Evolutionary conservation across 2,888 invertebrate species (phyloP), one percentile per base, ranked within the genome.

Genomic region (Acleris literana): DNA sequence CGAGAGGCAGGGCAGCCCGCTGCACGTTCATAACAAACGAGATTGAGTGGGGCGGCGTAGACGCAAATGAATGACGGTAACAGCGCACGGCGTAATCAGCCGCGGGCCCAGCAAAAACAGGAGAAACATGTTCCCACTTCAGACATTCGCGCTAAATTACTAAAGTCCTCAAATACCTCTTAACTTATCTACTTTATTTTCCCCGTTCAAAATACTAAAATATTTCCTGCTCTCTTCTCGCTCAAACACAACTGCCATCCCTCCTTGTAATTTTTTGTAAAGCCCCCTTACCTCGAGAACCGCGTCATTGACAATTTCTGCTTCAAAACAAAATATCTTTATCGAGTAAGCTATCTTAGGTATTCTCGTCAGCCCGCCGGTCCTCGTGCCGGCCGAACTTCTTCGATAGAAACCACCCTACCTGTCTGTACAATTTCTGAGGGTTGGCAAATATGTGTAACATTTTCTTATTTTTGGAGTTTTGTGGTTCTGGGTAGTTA

Each of bases 1-100:
- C 80, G 80, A 80, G 84, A 79, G 82, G 82, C 81, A 78, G 82
- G 77, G 74, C 72, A 71, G 81, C 78, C 76, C 78, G 83, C 74
- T 86, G 86, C 86, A 84, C 85, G 89, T 86, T 86, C 85, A 87
- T 90, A 89, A 91, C 90, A 86, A 89, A 90, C 86, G 86, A 89
- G 88, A 90, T 89, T 88, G 90, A 90, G 89, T 85, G 83, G 87
- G 86, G 87, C 84, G 84, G 82, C 80, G 87, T 80, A 84, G 84
- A 85, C 85, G 82, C 85, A 88, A 91, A 90, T 90, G 90, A 91
- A 89, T 87, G 90, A 88, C 90, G 83, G 84, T 80, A 83, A 85
- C 84, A 82, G 81, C 79, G 83, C 77, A 79, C 79, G 77, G 79
- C 82, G 88, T 88, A 90, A 91, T 91, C 89, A 90, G 87, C 82